Evolutionary conservation across 2,113 vertebrate species (phyloP).

Genomic region (Leptocoma aspasia): DNA sequence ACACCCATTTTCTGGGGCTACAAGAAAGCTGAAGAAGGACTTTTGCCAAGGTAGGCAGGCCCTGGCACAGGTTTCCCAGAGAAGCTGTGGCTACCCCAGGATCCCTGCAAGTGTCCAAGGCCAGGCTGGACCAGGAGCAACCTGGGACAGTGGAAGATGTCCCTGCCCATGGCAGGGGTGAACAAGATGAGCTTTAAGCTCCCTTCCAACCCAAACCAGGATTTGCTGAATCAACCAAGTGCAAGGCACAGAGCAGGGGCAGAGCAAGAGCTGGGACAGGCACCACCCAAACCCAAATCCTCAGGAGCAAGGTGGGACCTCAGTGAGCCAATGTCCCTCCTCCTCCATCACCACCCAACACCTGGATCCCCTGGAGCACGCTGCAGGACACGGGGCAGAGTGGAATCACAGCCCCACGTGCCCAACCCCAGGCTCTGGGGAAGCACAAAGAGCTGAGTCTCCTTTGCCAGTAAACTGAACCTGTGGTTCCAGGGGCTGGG

Average conservation of each 20-base stretch:
- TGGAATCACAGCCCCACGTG: not conserved
- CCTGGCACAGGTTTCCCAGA: not conserved
- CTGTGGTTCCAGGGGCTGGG: slow-evolving; percentile 22
- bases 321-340: accelerated
- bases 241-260: not conserved
- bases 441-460: slow-evolving; percentile 17
- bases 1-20: not conserved
- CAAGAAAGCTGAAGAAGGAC: not conserved
- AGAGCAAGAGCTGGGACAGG: not conserved
- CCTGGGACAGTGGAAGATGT: not conserved
- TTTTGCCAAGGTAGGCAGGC: not conserved
- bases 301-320: not conserved
- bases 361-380: accelerated
- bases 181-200: not conserved
- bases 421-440: not conserved
- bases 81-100: not conserved
- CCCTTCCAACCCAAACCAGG: not conserved
- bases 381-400: not conserved
- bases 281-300: accelerated
- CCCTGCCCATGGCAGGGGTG: not conserved
- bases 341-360: accelerated
- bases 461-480: not conserved
- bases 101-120: not conserved
- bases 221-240: not conserved
- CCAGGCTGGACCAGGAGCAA: not conserved